Percentiles rank a stretch among this genome's conserved stretches.
phyloP scores from a whole-genome alignment of 1,140 invertebrate genomes.

The Diorhabda elongata region DNA sequence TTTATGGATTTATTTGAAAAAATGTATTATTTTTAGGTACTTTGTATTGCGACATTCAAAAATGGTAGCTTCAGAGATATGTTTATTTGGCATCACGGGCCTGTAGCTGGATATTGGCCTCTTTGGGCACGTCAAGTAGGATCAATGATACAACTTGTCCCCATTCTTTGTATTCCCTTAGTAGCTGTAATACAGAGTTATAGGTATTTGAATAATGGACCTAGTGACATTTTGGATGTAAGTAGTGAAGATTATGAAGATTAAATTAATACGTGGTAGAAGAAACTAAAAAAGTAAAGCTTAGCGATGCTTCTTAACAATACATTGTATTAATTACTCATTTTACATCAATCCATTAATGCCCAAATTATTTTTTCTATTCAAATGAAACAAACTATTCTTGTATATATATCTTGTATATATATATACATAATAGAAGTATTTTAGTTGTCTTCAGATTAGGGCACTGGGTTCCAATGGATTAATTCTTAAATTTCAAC shows the following conservation, averaged over 20 bases:
- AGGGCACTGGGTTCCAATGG: no score
- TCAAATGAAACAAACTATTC: no score
- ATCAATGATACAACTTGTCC: conserved; percentile 70
- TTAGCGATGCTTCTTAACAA: not conserved
- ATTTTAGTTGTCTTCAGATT: no score
- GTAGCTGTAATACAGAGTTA: conserved; percentile 78
- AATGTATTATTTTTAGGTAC: conserved; percentile 53
- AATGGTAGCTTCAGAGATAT: conserved; percentile 68
- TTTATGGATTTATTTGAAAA: no score
- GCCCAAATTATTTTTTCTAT: no score
- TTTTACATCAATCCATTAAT: not conserved
- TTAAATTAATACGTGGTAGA: not conserved
- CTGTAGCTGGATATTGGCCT: conserved; percentile 60
- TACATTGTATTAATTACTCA: not conserved
- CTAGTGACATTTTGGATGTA: conserved; percentile 83
- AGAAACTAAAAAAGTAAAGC: not conserved
- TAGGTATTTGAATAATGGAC: conserved; percentile 74
- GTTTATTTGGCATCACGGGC: conserved; percentile 63
- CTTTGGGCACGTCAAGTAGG: conserved; percentile 74
- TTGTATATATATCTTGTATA: no score
- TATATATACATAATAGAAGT: no score
- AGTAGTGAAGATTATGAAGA: conserved; percentile 42
- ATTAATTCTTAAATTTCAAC: no score
- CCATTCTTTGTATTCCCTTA: conserved; percentile 70
- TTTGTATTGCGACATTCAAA: conserved; percentile 74